Base-by-base conservation (phyloP, 2,113 vertebrate species). In the Neolamprologus modestus region DNA sequence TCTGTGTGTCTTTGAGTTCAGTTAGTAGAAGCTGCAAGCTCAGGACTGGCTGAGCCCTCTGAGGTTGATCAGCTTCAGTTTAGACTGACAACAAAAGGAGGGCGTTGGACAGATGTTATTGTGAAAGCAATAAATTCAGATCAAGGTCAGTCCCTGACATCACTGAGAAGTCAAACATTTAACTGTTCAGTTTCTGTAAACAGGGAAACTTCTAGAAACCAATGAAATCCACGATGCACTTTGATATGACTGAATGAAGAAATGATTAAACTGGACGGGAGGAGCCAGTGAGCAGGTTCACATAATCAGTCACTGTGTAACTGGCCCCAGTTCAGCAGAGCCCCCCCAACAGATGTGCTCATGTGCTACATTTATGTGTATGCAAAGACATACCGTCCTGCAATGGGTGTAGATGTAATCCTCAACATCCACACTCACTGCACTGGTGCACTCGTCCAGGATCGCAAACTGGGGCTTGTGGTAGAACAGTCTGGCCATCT, bases 401-500 rank as follows among this genome's bases (percentile, higher is more conserved):
- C 99, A 99, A 86, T 99, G 99, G 88, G 96, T 98, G 90, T 99
- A 99, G 95, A 99, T 99, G 94, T 96, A 99, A 88, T 97, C 98
- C 94, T 99, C 98, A 76, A 99, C 98, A 66, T 99, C 99, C 9
- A 99, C 98, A 5, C 99, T 99, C 57, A 99, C 98, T 1, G 98
- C 99, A 78, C 99, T 99, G n/a, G 99, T 99, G 91, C 99, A 99
- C 90, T 99, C 99, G 66, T 99, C 98, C 94, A 99, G 95, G 88
- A 99, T 99, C 88, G 99, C 98, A 96, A 99, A 99, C 96, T 99
- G 98, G 3, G 99, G 98, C 83, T 99, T 99, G 88, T 99, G 98
- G 92, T 99, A 99, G 95, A 99, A 99, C 4, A 99, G 94, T 76
- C 99, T 96, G 85, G 98, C 99, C 98, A 99, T 99, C 98, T 99